A percentile compares a stretch with the other conserved stretches of the same genome.
Evolutionary conservation across 2,113 vertebrate genomes (phyloP).

Genomic region (Blennius ocellaris): DNA sequence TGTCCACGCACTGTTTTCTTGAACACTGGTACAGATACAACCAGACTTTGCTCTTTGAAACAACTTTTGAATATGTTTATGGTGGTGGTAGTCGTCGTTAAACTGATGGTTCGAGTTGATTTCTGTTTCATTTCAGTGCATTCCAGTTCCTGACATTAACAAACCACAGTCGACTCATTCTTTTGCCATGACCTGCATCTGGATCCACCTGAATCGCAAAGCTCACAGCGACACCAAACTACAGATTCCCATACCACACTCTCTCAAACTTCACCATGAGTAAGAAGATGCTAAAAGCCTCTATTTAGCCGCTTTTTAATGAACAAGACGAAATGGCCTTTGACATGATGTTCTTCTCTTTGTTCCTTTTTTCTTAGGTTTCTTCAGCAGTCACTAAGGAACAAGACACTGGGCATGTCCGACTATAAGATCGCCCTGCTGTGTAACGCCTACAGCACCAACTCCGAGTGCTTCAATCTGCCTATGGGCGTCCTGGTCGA

Average conservation of each 20-base stretch:
- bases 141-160: slow-evolving; percentile 98
- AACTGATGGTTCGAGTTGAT: neutral
- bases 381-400: slow-evolving; percentile 95
- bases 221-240: slow-evolving; percentile 96
- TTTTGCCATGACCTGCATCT: slow-evolving; percentile 99
- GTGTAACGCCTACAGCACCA: slow-evolving; percentile 98
- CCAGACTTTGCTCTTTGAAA: too few species aligned
- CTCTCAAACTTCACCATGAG: slow-evolving; percentile 97
- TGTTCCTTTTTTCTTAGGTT: slow-evolving; percentile 82
- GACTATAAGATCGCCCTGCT: slow-evolving; percentile 99
- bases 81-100: too few species aligned
- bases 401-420: slow-evolving; percentile 96
- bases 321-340: neutral
- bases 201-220: slow-evolving; percentile 99
- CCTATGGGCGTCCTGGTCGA: slow-evolving; percentile 98
- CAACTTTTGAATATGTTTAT: too few species aligned
- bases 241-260: slow-evolving; percentile 98
- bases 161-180: slow-evolving; percentile 98
- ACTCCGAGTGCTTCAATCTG: slow-evolving; percentile 97
- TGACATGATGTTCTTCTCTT: neutral
- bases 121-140: slow-evolving; percentile 83
- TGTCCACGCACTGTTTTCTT: too few species aligned
- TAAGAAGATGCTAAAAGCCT: slow-evolving; percentile 55
- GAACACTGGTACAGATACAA: too few species aligned
- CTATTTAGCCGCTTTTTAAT: neutral